A percentile compares a stretch with the other conserved stretches of the same genome.
These are phyloP conservation scores for Megalonaias nervosa DNA, from an alignment of 1,140 invertebrate species.

Conservation along the genomic window DNA sequence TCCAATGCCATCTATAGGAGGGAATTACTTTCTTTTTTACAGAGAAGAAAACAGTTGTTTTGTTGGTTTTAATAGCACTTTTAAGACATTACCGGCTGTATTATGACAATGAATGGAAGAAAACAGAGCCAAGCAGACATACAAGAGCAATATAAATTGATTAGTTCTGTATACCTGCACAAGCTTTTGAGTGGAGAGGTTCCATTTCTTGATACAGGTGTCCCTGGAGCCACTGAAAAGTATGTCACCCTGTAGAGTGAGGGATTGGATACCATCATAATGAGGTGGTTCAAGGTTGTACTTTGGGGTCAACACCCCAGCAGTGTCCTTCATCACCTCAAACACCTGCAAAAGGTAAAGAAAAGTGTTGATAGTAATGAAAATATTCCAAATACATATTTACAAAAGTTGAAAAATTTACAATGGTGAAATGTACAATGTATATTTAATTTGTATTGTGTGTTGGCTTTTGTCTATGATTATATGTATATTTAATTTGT, in stretches of 20 bases:
- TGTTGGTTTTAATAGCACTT: too few relatives aligned
- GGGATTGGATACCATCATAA: conserved; percentile 90
- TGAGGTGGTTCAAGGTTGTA: conserved; percentile 88
- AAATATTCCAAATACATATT: background rate
- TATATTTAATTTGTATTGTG: too few relatives aligned
- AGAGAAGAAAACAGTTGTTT: too few relatives aligned
- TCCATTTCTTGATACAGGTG: conserved; percentile 92
- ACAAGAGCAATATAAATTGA: background rate
- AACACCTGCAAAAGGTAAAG: conserved; percentile 73
- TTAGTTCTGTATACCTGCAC: conserved; percentile 74
- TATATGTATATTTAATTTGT: too few relatives aligned
- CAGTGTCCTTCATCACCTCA: conserved; percentile 76
- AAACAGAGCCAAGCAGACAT: background rate
- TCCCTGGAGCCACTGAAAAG: conserved; percentile 91
- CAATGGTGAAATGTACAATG: too few relatives aligned
- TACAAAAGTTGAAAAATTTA: too few relatives aligned
- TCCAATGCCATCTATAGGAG: too few relatives aligned
- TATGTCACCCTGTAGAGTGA: conserved; percentile 78
- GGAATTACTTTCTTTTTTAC: too few relatives aligned
- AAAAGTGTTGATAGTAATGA: conserved; percentile 19
- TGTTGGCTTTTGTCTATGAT: too few relatives aligned
- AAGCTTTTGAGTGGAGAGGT: conserved; percentile 79
- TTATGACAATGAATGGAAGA: background rate
- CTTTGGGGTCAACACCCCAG: conserved; percentile 77
- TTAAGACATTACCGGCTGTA: too few relatives aligned